Evolutionary conservation across 35 echinoderm and acorn worm species (phyloP), one percentile per base, ranked within the genome.

Genomic region (Hemicentrotus pulcherrimus): DNA sequence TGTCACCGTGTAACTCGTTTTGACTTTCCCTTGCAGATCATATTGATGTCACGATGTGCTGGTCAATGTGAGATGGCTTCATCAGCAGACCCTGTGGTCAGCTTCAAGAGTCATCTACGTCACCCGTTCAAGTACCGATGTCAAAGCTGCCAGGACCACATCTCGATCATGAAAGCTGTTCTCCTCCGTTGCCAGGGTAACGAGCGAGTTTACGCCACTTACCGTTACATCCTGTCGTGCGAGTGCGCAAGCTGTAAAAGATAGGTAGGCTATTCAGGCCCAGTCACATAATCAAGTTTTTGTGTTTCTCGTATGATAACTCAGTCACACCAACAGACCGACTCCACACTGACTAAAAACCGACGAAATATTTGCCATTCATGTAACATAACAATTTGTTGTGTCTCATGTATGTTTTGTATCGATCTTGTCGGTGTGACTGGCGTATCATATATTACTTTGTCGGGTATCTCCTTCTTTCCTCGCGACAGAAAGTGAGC

Each of bases 81-180:
- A 32, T 96, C 97, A 48, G 94, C 97, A 8, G 95, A 96, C 32
- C 97, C 97, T 28, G 97, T 97, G 6, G 91, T 97, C 58, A 94
- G 95, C 35, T 97, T 97, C 88, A 22, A 92, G 13, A 96, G 95
- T 47, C 86, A 96, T 32, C 55, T 97, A 4, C 95, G 95, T 59
- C 95, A 96, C 24, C 97, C 97, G 2, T 97, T 97, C 46, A 94
- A 86, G 41, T 97, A 97, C 90, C 94, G 95, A 31, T 97, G 97
- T 58, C 86, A 95, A 47, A 96, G 95, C 71, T 97, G 97, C 52
- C 97, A 97, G 85, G 97, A 97, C 31, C 95, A 95, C 46, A 30
- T 48, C 31, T 97, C 97, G 0, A 95, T 86, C 52, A 97, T 97
- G 97, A 97, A 95, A 85, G 97, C 97, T 6, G 95, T 96, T 11